A percentile compares a stretch with the other conserved stretches of the same genome.
phyloP scores from a whole-genome alignment of 2,888 invertebrate species.

The Morpho achilles region DNA sequence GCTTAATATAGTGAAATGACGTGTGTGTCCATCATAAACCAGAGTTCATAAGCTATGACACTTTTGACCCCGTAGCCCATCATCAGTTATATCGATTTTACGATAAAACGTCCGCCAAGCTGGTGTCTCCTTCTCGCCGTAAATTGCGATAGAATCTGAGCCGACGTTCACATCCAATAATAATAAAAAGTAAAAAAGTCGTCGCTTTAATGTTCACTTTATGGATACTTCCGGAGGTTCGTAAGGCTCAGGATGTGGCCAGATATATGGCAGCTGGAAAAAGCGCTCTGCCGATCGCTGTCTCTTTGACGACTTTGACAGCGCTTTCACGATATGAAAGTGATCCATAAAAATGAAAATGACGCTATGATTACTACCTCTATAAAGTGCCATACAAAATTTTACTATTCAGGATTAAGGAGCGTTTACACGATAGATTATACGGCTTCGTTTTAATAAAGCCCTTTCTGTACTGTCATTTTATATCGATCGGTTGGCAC shows the following conservation, averaged over 20 bases:
- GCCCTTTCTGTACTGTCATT: conserved; percentile 22
- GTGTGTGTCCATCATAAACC: conserved; percentile 56
- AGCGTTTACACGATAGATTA: conserved; percentile 14
- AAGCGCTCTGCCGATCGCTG: conserved; percentile 53
- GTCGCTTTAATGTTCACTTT: conserved; percentile 76
- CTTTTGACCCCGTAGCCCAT: conserved; percentile 53
- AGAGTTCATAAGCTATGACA: conserved; percentile 64
- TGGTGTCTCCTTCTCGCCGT: conserved; percentile 57
- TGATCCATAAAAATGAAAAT: conserved; percentile 35
- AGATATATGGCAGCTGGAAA: conserved; percentile 62
- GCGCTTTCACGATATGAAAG: conserved; percentile 34
- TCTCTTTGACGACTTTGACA: conserved; percentile 41
- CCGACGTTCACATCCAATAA: conserved; percentile 76
- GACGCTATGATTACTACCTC: conserved; percentile 32
- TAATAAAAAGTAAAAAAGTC: conserved; percentile 79
- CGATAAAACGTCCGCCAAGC: conserved; percentile 66
- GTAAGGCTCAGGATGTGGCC: conserved; percentile 63
- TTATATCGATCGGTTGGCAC: conserved; percentile 22
- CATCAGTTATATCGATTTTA: conserved; percentile 71
- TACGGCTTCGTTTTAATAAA: conserved; percentile 21
- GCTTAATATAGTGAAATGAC: conserved; percentile 13
- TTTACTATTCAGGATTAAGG: conserved; percentile 14
- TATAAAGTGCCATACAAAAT: conserved; percentile 1
- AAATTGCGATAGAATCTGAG: conserved; percentile 74
- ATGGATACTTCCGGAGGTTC: conserved; percentile 68